Evolutionary conservation across 1,140 invertebrate genomes (phyloP).

Genomic region (Brachionus plicatilis): DNA sequence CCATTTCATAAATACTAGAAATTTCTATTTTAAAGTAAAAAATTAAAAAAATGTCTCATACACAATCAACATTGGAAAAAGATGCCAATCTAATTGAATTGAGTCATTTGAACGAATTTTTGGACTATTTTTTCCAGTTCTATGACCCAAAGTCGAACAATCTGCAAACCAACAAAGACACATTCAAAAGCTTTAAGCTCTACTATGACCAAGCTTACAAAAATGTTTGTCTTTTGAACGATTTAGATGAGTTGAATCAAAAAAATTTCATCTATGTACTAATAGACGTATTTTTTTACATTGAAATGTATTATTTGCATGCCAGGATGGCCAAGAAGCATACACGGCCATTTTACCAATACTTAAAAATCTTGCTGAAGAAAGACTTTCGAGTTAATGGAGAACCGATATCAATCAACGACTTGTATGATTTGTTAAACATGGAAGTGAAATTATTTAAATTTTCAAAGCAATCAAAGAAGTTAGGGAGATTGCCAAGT

Average conservation of each 20-base stretch:
- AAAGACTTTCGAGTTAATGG: not conserved
- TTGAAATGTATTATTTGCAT: not conserved
- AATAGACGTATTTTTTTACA: not conserved
- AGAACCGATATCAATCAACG: not conserved
- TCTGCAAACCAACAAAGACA: not conserved
- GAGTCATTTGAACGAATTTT: constrained; percentile 1
- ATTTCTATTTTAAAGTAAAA: not conserved
- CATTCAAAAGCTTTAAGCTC: not conserved
- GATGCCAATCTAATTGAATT: not conserved
- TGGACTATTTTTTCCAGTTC: not conserved
- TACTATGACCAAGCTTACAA: not conserved
- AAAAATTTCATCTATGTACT: constrained; percentile 5
- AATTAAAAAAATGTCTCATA: not conserved
- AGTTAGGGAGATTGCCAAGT: not conserved
- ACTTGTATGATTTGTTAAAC: not conserved
- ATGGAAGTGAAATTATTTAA: not conserved
- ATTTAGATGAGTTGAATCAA: not conserved
- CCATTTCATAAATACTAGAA: not conserved
- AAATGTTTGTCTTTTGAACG: not conserved
- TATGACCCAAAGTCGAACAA: not conserved
- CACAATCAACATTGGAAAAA: not conserved
- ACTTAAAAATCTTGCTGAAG: not conserved
- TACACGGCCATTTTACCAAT: not conserved
- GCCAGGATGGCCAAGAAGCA: not conserved
- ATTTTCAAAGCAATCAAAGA: not conserved